Evolutionary conservation across 2,113 vertebrate genomes (phyloP).

Genomic region (Paracanthobrama guichenoti): DNA sequence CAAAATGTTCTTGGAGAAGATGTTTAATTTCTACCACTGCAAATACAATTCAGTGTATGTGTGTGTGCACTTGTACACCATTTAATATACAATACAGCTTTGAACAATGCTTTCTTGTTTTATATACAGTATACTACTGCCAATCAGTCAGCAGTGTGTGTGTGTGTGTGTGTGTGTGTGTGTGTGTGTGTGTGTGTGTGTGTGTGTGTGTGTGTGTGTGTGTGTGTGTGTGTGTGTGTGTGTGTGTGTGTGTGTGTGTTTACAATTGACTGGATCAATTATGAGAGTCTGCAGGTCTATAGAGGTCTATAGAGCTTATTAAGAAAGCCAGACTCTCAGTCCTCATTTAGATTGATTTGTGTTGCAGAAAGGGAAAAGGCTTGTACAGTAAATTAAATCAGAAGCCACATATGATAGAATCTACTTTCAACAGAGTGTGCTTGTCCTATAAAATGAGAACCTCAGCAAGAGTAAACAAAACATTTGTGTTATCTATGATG

Average conservation of each 20-base stretch:
- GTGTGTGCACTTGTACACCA: not conserved
- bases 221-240: not conserved
- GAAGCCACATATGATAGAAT: not conserved
- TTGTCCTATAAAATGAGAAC: not conserved
- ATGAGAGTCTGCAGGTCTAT: not conserved
- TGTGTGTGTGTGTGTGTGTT: not conserved
- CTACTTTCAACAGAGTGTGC: not conserved
- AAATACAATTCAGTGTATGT: not conserved
- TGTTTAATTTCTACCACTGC: not conserved
- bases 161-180: constrained; percentile 1
- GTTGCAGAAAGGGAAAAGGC: not conserved
- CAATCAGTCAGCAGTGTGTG: no score
- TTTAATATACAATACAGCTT: not conserved
- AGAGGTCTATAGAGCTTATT: constrained; percentile 7
- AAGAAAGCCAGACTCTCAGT: constrained; percentile 3
- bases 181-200: not conserved
- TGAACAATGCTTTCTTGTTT: not conserved
- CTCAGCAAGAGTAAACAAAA: not conserved
- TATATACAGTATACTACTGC: no score
- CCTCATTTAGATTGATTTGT: constrained; percentile 16
- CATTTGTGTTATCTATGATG: not conserved
- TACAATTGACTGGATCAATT: constrained; percentile 17
- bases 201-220: not conserved
- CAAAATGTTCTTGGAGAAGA: not conserved
- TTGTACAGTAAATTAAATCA: not conserved